Evolutionary conservation across 2,888 invertebrate genomes (phyloP), one percentile per base, ranked within the genome.

Genomic region (Mythimna pallens): DNA sequence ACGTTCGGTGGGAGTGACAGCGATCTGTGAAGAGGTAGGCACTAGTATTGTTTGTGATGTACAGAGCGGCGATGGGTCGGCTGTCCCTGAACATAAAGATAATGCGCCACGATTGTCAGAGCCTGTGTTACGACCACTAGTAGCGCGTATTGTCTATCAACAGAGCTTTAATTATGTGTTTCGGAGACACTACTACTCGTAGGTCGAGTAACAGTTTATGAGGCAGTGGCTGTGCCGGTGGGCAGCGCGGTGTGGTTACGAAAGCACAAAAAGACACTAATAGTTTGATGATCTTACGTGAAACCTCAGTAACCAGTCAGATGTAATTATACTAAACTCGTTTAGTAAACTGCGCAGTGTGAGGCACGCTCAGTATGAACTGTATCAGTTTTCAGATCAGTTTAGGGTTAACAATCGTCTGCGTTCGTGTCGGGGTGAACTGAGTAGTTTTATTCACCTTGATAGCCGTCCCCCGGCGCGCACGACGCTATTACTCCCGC

Each of bases 1-100:
- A 8, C 8, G n/a, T 36, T 14, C 25, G 25, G 30, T 10, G 22
- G 22, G n/a, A n/a, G 20, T n/a, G 61, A 66, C 25, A 40, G 25
- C 25, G n/a, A 55, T 34, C 40, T 12, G 30, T 40, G 12, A 54
- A 30, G 40, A 12, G 8, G 17, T 6, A 14, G 5, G 43, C 20
- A 25, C n/a, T 52, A 59, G 50, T 47, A 58, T 57, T 55, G 22
- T 70, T 70, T 76, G 20, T 47, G 43, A 55, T 36, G 36, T 50
- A 58, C 66, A 66, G 47, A 62, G 20, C n/a, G 40, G 14, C 55
- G 52, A 63, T 57, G 47, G 54, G 36, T 14, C 58, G 69, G 30
- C 40, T 70, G 47, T 20, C 17, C 17, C 52, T 58, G 63, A 63
- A 70, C 77, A 50, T 77, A 64, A 66, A 77, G 71, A 70, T 77